Percentiles rank a stretch among this genome's conserved stretches.
Evolutionary conservation across 2,797 vertebrate species (phyloP).

Genomic region (Dendrocincla fuliginosa): DNA sequence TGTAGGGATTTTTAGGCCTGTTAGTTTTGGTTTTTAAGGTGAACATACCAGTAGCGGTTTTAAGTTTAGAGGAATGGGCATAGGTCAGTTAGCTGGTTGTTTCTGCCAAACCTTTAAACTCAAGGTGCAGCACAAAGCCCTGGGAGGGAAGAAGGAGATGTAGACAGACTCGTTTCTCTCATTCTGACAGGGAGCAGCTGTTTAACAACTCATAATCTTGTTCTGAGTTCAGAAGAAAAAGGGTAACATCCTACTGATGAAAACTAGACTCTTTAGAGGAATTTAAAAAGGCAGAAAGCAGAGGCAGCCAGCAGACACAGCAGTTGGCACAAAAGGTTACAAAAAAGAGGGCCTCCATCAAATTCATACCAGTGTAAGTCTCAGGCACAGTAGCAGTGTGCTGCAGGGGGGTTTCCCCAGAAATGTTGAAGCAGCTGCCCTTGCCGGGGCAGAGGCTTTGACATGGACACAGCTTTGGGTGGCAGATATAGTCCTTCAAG

Average conservation of each 20-base stretch:
- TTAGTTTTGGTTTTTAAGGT: background rate
- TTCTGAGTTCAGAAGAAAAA: background rate
- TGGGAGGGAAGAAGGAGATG: background rate
- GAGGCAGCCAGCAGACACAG: background rate
- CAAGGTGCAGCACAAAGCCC: background rate
- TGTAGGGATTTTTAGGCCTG: background rate
- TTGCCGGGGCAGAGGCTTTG: background rate
- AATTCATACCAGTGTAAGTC: rapidly evolving
- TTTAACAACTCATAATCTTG: background rate
- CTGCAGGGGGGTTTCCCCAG: background rate
- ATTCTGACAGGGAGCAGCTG: background rate
- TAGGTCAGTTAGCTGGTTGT: background rate
- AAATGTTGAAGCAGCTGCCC: background rate
- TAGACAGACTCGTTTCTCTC: background rate
- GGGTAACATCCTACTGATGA: background rate
- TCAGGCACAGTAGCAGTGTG: background rate
- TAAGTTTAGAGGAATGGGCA: background rate
- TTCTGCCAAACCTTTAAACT: background rate
- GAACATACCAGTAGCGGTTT: background rate
- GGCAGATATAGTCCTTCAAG: background rate
- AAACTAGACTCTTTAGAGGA: background rate
- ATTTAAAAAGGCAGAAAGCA: background rate
- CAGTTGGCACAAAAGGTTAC: background rate
- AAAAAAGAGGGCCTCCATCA: background rate
- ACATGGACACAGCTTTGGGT: rapidly evolving